These are phyloP conservation scores for Amiota minor DNA, from an alignment of 2,888 invertebrate genomes.

Conservation along the genomic window DNA sequence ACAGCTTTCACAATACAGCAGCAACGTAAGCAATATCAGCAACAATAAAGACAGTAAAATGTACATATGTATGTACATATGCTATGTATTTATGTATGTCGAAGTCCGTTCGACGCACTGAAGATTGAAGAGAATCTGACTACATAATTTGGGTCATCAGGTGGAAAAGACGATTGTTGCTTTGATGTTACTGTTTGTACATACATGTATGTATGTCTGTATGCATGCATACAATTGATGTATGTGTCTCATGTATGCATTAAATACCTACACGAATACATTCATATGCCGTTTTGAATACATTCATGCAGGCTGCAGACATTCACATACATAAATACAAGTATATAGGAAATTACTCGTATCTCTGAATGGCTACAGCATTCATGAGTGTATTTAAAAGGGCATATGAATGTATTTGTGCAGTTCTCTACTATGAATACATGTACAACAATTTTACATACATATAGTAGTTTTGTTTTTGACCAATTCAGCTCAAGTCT, in stretches of 20 bases:
- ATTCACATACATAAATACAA: no score
- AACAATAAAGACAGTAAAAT: no score
- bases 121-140: not conserved
- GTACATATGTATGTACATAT: no score
- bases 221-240: not conserved
- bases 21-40: no score
- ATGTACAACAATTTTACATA: not conserved
- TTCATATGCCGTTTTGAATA: no score
- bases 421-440: not conserved
- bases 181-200: constrained; percentile 5
- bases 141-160: constrained; percentile 30
- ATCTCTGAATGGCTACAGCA: constrained; percentile 6
- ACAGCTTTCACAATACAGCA: no score
- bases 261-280: no score
- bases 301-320: no score
- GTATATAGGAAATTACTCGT: no score
- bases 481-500: no score
- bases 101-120: constrained; percentile 7
- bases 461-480: not conserved
- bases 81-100: not conserved
- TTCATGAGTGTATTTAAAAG: constrained; percentile 15
- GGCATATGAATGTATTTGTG: not conserved
- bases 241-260: constrained; percentile 11
- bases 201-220: not conserved
- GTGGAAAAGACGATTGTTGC: constrained; percentile 21